Percentiles rank a stretch among this genome's conserved stretches.
Conservation (phyloP, 2,113 vertebrate genomes). For the Labrus mixtus region DNA sequence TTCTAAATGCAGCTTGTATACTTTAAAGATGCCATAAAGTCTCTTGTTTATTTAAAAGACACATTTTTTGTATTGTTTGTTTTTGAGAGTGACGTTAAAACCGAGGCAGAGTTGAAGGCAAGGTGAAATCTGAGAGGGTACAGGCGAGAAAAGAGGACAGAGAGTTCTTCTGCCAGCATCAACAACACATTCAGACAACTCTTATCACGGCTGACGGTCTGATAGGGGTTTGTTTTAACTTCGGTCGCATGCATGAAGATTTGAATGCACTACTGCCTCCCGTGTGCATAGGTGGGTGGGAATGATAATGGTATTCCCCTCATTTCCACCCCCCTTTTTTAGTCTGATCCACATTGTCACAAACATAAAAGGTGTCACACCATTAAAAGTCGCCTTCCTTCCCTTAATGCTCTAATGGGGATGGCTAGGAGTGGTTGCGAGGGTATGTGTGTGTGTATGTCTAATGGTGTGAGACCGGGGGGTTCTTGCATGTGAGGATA, state of each 20-base stretch:
- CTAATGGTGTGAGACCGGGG: constrained; percentile 36
- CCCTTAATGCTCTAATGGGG: neutral
- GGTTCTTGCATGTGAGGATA: constrained; percentile 35
- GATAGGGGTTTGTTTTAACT: constrained; percentile 10
- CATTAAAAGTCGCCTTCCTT: constrained; percentile 26
- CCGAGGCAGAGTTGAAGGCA: constrained; percentile 27
- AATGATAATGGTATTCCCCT: neutral
- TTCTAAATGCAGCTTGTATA: neutral
- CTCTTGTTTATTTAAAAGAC: neutral
- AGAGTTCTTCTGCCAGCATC: constrained; percentile 17
- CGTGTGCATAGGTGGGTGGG: constrained; percentile 4
- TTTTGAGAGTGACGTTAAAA: constrained; percentile 5
- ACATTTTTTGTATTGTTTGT: constrained; percentile 5
- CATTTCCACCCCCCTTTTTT: neutral
- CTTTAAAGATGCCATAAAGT: constrained; percentile 14
- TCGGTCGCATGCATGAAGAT: constrained; percentile 1
- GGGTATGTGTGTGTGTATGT: constrained; percentile 31
- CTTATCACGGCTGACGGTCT: constrained; percentile 6
- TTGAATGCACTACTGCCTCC: neutral
- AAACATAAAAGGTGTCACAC: constrained; percentile 46
- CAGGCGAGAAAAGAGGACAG: neutral
- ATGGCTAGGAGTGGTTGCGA: constrained; percentile 1
- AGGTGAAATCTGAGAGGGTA: constrained; percentile 9
- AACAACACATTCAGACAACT: constrained; percentile 12
- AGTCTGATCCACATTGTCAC: constrained; percentile 4